Base-by-base conservation (phyloP, 2,797 vertebrate species). In the Adrianichthys oophorus region DNA sequence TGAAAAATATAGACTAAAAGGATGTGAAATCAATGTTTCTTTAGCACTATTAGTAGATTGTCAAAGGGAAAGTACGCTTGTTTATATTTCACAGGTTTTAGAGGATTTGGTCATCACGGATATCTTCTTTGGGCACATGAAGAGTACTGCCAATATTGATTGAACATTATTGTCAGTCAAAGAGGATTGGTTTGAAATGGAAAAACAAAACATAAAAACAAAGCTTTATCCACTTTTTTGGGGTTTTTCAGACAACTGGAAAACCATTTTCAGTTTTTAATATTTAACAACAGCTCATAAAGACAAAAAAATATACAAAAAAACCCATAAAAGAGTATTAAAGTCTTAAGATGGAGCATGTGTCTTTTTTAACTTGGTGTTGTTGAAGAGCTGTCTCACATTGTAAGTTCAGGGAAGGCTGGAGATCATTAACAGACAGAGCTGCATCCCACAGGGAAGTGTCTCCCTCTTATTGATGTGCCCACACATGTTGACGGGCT, bases 51-150 rank as follows among this genome's bases (percentile, higher is more conserved):
- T 69, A 17, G 24, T 46, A 57, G 24, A 57, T 15, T 15, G 41
- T 32, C 19, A 54, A 21, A 48, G 48, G 65, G 70, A 69, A 66
- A 72, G 47, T 42, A 80, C 77, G 62, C 82, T 85, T 80, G 65
- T 63, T 79, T 83, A 77, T 55, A 80, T 80, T 77, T 45, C 68
- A 64, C 29, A 7, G 4, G 21, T 68, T 72, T 73, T 59, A 50
- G 64, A 77, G 50, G 59, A 63, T 78, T 69, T 84, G 74, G 61
- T 45, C 12, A 23, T 65, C 72, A 77, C 73, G 81, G 57, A 83
- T 82, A 72, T 78, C 65, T 57, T 59, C 58, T 55, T 79, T 84
- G 77, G 81, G 19, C 72, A 72, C 41, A 5, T 56, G 48, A 5
- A 57, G 52, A 53, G 51, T 56, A 70, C 63, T 3, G 43, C 45